These are phyloP conservation scores for Eumaeus atala DNA, from an alignment of 1,140 invertebrate species.

Conservation along the genomic window DNA sequence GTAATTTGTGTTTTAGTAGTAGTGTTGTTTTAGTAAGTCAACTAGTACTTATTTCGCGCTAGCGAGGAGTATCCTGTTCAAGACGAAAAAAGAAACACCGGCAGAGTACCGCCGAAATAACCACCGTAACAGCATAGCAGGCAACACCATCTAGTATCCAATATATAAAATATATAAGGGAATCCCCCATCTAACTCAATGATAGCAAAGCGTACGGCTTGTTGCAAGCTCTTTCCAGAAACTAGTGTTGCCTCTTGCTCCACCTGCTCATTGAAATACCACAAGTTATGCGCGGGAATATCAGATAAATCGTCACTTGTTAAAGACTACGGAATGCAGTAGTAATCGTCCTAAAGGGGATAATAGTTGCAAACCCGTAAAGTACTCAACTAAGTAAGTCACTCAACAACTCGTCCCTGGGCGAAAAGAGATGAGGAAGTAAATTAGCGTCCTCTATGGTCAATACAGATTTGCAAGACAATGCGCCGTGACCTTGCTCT, in stretches of 20 bases:
- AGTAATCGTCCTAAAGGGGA: not conserved
- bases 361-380: not conserved
- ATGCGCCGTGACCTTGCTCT: not conserved
- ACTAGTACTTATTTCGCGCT: no score
- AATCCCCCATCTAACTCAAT: not conserved
- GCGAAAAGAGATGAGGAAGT: no score
- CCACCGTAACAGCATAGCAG: no score
- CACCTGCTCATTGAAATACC: not conserved
- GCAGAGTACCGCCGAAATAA: no score
- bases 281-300: not conserved
- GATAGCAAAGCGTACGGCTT: conserved; percentile 3
- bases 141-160: no score
- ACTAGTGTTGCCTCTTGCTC: not conserved
- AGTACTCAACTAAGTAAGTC: not conserved
- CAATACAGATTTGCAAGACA: not conserved
- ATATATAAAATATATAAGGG: no score
- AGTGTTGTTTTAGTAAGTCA: no score
- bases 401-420: not conserved
- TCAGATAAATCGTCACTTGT: not conserved
- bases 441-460: not conserved
- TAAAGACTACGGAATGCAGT: not conserved
- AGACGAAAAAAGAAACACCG: no score
- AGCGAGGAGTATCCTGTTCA: no score
- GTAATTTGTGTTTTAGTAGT: no score
- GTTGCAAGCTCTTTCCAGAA: conserved; percentile 1